phyloP scores from a whole-genome alignment of 2,888 invertebrate genomes.

The Phania funesta region DNA sequence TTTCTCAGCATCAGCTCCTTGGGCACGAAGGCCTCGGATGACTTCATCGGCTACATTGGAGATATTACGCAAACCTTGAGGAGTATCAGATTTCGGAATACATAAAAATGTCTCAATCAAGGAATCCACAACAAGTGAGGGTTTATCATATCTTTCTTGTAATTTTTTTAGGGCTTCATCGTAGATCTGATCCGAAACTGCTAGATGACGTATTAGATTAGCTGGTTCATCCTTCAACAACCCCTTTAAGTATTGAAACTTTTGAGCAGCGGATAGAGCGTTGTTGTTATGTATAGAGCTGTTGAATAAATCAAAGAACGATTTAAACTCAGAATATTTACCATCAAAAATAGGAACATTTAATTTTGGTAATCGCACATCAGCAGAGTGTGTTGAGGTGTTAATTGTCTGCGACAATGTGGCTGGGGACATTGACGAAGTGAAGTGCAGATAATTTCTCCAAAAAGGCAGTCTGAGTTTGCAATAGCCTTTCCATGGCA shows the following conservation, averaged over 20 bases:
- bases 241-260: no score
- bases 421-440: background rate
- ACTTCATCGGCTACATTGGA: no score
- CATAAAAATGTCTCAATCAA: constrained; percentile 46
- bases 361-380: no score
- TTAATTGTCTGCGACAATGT: no score
- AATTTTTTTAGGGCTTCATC: constrained; percentile 48
- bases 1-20: constrained; percentile 32
- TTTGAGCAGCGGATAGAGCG: no score
- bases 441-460: constrained; percentile 6
- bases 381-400: no score
- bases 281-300: no score
- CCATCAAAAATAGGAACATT: no score
- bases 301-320: no score
- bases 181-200: constrained; percentile 50
- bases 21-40: constrained; percentile 42
- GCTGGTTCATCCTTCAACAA: background rate
- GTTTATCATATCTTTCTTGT: constrained; percentile 47
- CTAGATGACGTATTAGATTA: constrained; percentile 26
- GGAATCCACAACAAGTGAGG: constrained; percentile 41
- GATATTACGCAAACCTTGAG: background rate
- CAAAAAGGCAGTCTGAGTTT: constrained; percentile 14
- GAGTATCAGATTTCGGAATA: background rate
- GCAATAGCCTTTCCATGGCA: constrained; percentile 7
- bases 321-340: no score